Conservation (phyloP, 2,113 vertebrate genomes). For the Cottus gobio region DNA sequence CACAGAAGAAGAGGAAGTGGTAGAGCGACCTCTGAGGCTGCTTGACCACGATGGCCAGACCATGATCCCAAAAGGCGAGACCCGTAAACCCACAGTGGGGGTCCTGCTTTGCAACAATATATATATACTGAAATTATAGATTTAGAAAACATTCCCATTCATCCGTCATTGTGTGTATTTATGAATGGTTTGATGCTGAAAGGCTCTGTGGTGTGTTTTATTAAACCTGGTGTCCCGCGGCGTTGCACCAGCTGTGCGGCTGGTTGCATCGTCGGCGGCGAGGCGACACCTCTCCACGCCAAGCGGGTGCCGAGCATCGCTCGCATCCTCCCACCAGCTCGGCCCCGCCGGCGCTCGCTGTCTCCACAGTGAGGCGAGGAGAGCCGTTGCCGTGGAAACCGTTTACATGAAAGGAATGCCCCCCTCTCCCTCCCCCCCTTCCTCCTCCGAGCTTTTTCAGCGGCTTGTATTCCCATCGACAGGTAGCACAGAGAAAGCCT, state of each 20-base stretch:
- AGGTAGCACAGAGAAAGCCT: conserved; percentile 30
- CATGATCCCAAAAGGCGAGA: too few species aligned
- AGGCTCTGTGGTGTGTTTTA: too few species aligned
- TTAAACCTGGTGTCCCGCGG: too few species aligned
- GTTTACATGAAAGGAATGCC: conserved; percentile 65
- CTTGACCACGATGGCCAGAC: too few species aligned
- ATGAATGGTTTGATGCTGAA: neutral
- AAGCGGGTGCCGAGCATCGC: too few species aligned
- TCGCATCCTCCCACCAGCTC: conserved; percentile 41
- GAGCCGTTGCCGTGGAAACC: conserved; percentile 73
- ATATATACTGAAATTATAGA: too few species aligned
- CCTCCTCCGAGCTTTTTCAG: conserved; percentile 12
- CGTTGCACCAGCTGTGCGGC: conserved; percentile 21
- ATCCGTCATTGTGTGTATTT: neutral
- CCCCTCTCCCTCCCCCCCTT: neutral
- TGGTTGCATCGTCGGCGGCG: conserved; percentile 40
- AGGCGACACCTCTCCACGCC: neutral
- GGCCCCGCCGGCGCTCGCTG: neutral
- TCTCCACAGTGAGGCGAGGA: conserved; percentile 1
- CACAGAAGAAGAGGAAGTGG: neutral
- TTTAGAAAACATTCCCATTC: too few species aligned
- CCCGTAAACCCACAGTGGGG: too few species aligned
- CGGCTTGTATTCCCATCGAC: conserved; percentile 35
- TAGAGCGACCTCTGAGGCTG: too few species aligned
- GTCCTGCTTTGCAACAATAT: too few species aligned